These are phyloP conservation scores for Mythimna pallens DNA, from an alignment of 2,888 invertebrate genomes.

Conservation along the genomic window DNA sequence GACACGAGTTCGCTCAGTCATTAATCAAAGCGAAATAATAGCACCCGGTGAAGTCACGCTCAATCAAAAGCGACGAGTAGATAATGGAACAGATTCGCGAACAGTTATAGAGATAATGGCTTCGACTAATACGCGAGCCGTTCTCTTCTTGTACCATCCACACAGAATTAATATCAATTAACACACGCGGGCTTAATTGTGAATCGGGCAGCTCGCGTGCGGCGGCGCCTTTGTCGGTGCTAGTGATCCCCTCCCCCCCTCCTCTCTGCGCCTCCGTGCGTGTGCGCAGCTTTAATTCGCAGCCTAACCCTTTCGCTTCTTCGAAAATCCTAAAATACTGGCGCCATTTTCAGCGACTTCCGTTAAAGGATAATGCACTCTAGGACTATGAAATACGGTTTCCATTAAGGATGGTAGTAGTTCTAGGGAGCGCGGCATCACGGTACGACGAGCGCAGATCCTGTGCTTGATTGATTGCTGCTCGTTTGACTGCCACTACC, in stretches of 20 bases:
- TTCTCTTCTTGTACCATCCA: slow-evolving; percentile 80
- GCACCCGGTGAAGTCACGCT: slow-evolving; percentile 54
- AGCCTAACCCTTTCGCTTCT: slow-evolving; percentile 81
- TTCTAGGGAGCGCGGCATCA: slow-evolving; percentile 85
- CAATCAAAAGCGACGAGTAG: slow-evolving; percentile 53
- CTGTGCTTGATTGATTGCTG: slow-evolving; percentile 85
- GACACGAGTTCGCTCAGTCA: slow-evolving; percentile 16
- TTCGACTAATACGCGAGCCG: slow-evolving; percentile 53
- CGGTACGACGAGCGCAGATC: slow-evolving; percentile 88
- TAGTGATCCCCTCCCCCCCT: slow-evolving; percentile 67
- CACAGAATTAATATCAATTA: slow-evolving; percentile 90
- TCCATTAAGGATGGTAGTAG: slow-evolving; percentile 67
- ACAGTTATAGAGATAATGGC: slow-evolving; percentile 54
- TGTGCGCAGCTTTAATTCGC: slow-evolving; percentile 81
- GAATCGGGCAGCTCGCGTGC: slow-evolving; percentile 89
- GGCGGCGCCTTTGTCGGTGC: slow-evolving; percentile 88
- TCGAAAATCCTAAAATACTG: slow-evolving; percentile 90
- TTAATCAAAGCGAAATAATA: slow-evolving; percentile 43
- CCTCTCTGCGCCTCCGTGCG: slow-evolving; percentile 70
- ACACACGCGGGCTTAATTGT: slow-evolving; percentile 90
- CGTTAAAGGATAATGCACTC: slow-evolving; percentile 74
- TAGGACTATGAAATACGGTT: slow-evolving; percentile 72
- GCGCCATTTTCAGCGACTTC: slow-evolving; percentile 77
- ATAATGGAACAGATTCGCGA: slow-evolving; percentile 52
- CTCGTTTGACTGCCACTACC: slow-evolving; percentile 66